Evolutionary conservation across 2,113 vertebrate species (phyloP).

Genomic region (Eonycteris spelaea): DNA sequence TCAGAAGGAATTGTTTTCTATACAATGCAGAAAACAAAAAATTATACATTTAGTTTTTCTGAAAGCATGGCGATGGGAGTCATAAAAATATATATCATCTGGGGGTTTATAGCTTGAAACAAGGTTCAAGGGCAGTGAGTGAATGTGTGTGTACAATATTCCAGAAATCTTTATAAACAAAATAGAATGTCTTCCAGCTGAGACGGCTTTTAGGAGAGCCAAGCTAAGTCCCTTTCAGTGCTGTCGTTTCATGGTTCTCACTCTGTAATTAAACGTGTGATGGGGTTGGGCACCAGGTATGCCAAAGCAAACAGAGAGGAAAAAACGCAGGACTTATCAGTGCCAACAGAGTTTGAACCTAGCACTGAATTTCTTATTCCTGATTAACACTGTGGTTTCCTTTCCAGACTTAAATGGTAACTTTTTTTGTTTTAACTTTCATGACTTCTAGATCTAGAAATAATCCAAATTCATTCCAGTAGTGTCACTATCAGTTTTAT

Average conservation of each 20-base stretch:
- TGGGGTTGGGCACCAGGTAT: not conserved
- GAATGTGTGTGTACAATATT: not conserved
- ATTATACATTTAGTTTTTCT: not conserved
- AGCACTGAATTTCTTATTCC: conserved; percentile 36
- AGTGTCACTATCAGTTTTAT: not conserved
- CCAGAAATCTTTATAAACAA: not conserved
- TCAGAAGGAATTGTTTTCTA: not conserved
- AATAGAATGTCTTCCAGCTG: not conserved
- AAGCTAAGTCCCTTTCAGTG: not conserved
- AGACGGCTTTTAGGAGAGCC: not conserved
- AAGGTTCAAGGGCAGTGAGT: not conserved
- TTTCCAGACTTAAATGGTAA: not conserved
- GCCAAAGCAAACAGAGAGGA: conserved; percentile 59
- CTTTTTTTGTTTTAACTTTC: not conserved
- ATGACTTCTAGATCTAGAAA: not conserved
- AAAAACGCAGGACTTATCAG: not conserved
- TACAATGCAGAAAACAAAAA: not conserved
- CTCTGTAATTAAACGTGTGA: not conserved
- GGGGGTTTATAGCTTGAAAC: not conserved
- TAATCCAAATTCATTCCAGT: not conserved
- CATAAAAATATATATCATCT: not conserved
- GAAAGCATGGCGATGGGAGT: not conserved
- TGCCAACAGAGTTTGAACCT: not conserved
- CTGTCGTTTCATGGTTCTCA: not conserved
- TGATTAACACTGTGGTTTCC: conserved; percentile 55